A percentile compares a stretch with the other conserved stretches of the same genome.
phyloP scores from a whole-genome alignment of 2,113 vertebrate genomes.

The Megaleporinus macrocephalus region DNA sequence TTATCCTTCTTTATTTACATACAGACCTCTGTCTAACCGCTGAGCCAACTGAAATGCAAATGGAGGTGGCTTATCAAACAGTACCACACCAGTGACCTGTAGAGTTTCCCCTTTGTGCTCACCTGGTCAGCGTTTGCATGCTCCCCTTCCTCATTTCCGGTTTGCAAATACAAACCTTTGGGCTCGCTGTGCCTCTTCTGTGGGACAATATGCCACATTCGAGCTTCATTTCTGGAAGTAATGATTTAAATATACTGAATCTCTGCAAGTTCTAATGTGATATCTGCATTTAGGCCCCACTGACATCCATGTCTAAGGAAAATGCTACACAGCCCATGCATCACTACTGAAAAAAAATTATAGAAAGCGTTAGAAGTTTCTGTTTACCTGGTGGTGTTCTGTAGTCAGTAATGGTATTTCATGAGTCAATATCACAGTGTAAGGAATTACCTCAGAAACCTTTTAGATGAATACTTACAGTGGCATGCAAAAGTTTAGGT shows the following conservation, averaged over 20 bases:
- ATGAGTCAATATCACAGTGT: too few species aligned
- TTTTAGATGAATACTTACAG: too few species aligned
- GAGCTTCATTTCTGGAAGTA: neutral
- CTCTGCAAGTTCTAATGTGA: neutral
- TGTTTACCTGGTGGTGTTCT: too few species aligned
- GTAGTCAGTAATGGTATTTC: too few species aligned
- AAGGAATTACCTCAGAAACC: too few species aligned
- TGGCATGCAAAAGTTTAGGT: too few species aligned
- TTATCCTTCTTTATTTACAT: neutral
- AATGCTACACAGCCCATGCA: too few species aligned
- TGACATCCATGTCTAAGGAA: too few species aligned
- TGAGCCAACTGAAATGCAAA: conserved; percentile 9
- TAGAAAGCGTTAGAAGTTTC: too few species aligned
- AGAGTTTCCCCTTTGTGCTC: neutral
- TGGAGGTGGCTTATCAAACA: neutral
- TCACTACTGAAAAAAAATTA: too few species aligned
- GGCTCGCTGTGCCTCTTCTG: neutral
- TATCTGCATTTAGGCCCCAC: neutral
- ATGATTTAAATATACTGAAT: neutral
- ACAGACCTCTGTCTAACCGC: neutral
- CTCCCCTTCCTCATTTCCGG: neutral
- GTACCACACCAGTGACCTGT: neutral
- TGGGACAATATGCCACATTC: neutral
- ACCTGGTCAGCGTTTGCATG: neutral
- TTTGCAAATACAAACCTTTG: neutral